A percentile compares a stretch with the other conserved stretches of the same genome.
phyloP scores from a whole-genome alignment of 2,797 vertebrate genomes.

The Ateles fusciceps region DNA sequence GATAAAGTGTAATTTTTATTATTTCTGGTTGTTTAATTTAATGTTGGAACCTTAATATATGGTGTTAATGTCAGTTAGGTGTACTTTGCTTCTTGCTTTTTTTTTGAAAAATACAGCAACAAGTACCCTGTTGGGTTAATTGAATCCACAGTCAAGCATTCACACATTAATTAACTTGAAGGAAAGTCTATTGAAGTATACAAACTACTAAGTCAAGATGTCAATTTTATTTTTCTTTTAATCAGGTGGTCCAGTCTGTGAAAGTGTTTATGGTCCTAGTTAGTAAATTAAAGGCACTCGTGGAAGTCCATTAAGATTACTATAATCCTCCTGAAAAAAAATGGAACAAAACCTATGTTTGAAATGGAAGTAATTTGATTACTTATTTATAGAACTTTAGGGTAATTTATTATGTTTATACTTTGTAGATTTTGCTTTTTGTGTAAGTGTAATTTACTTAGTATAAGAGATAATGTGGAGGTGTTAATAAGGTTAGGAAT shows the following conservation, averaged over 20 bases:
- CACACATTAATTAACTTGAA: slow-evolving; percentile 59
- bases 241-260: not conserved
- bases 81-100: not conserved
- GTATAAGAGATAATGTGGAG: not conserved
- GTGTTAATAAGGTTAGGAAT: slow-evolving; percentile 7
- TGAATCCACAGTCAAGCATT: slow-evolving; percentile 39
- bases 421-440: slow-evolving; percentile 23
- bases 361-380: slow-evolving; percentile 20
- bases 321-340: not conserved
- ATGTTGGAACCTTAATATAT: not conserved
- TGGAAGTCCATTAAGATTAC: not conserved
- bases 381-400: slow-evolving; percentile 28
- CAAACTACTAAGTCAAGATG: slow-evolving; percentile 19
- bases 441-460: slow-evolving; percentile 2
- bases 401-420: not conserved
- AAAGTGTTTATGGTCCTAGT: not conserved
- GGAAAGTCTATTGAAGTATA: slow-evolving; percentile 31
- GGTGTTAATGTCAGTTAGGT: not conserved
- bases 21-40: not conserved
- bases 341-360: slow-evolving; percentile 20
- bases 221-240: slow-evolving; percentile 65
- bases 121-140: slow-evolving; percentile 34
- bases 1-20: slow-evolving; percentile 1
- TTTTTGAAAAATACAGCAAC: slow-evolving; percentile 27
- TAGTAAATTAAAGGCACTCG: not conserved